Percentiles rank a stretch among this genome's conserved stretches.
phyloP scores from a whole-genome alignment of 2,888 invertebrate species.

The Resseliella maxima region DNA sequence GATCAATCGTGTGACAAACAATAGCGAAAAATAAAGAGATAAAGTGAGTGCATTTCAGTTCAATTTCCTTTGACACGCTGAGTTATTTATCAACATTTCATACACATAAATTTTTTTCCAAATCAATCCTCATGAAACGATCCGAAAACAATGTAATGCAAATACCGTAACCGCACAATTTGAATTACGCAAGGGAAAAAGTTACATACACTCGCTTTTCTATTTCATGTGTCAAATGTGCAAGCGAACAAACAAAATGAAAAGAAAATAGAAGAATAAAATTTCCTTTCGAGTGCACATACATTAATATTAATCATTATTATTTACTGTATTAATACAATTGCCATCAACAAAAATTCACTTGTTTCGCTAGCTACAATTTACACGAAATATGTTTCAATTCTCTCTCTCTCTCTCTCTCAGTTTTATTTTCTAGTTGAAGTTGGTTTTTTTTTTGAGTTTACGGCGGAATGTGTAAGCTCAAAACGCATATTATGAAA shows the following conservation, averaged over 20 bases:
- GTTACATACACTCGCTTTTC: not conserved
- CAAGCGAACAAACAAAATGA: not conserved
- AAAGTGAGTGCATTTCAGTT: not conserved
- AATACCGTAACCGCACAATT: conserved; percentile 23
- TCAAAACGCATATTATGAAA: conserved; percentile 34
- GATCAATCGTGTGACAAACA: conserved; percentile 18
- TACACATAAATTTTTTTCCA: not conserved
- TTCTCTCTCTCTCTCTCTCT: not conserved
- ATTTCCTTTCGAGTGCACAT: conserved; percentile 46
- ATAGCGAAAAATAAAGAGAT: not conserved
- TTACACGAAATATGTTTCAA: not conserved
- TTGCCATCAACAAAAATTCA: conserved; percentile 45
- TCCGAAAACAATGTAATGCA: not conserved
- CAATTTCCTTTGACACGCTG: not conserved
- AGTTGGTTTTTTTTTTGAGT: not conserved
- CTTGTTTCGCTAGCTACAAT: conserved; percentile 43
- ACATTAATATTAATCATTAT: conserved; percentile 44
- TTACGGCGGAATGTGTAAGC: conserved; percentile 40
- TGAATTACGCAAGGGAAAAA: conserved; percentile 31
- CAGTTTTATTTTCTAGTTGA: too few species aligned
- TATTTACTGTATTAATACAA: not conserved
- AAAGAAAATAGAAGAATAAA: not conserved
- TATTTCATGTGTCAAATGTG: not conserved
- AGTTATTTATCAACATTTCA: not conserved
- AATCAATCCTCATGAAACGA: conserved; percentile 8